Evolutionary conservation across 2,888 invertebrate species (phyloP), one percentile per base, ranked within the genome.

Genomic region (Digitonthophagus gazella): DNA sequence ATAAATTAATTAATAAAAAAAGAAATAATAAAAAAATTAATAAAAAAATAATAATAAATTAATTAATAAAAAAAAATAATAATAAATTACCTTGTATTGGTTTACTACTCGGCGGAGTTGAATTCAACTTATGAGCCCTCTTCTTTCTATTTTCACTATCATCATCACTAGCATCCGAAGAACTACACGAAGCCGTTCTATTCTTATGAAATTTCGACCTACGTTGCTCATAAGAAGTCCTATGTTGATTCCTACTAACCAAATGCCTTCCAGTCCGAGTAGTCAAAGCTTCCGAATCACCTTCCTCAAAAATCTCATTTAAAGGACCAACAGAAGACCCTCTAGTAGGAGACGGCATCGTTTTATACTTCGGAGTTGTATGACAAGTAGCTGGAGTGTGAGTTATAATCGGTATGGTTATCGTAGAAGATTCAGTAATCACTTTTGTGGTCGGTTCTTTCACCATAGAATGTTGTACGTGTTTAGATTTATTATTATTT

Each of bases 81-180:
- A n/a, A n/a, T n/a, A n/a, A n/a, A n/a, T n/a, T 70, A 70, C 78
- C 79, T 71, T 77, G 78, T 64, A 79, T 75, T 3, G 80, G 78
- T 73, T 80, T 81, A 4, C 79, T 75, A 2, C 77, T 73, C 14
- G 68, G 55, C 22, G 68, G 65, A 57, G 90, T 86, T 18, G 88
- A 86, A 55, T 85, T 86, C 67, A 92, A 85, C 78, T 91, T 91
- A 72, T 92, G 90, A 11, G 91, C 90, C 67, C 93, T 87, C 79
- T 94, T 93, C 80, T 94, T 94, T 72, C 93, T 88, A 58, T 89
- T 88, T 79, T 94, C 94, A 66, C 92, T 92, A 79, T 93, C 93
- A 76, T 90, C 90, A 81, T 96, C 96, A 70, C 96, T 96, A 3
- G 97, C 93, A 82, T 97, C 97, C 0, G 96, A 96, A 66, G 96